Percentiles rank a stretch among this genome's conserved stretches.
Conservation (phyloP, 35 echinoderm and acorn worm genomes). For the Nesometra sesokonis region DNA sequence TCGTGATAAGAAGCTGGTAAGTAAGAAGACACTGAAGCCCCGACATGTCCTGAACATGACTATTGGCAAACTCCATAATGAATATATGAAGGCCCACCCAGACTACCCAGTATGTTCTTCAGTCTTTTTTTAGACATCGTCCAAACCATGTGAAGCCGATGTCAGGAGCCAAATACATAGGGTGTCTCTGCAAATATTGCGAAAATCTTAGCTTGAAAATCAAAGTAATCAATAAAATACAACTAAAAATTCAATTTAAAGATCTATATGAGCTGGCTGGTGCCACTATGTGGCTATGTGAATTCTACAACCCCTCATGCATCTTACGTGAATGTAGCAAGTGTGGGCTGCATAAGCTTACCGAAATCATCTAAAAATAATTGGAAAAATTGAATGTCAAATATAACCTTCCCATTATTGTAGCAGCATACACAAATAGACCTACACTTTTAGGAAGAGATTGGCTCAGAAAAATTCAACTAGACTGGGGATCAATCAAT, state of each 20-base stretch:
- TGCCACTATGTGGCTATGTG: too few species aligned
- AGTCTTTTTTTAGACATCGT: conserved; percentile 5
- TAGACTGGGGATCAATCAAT: background rate
- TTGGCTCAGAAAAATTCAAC: background rate
- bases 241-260: too few species aligned
- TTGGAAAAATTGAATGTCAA: background rate
- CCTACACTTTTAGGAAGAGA: background rate
- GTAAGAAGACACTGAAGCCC: conserved; percentile 4
- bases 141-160: conserved; percentile 12
- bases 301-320: too few species aligned
- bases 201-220: background rate
- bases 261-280: too few species aligned
- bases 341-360: too few species aligned
- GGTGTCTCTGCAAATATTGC: conserved; percentile 26
- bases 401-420: background rate
- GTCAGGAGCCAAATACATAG: conserved; percentile 2
- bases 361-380: background rate
- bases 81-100: too few species aligned
- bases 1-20: too few species aligned
- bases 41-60: background rate
- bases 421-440: background rate
- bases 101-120: background rate
- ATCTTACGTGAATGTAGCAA: too few species aligned
- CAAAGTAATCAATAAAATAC: too few species aligned
- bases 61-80: background rate